phyloP scores from a whole-genome alignment of 2,888 invertebrate genomes.

The Zygothrica quintamaculata region DNA sequence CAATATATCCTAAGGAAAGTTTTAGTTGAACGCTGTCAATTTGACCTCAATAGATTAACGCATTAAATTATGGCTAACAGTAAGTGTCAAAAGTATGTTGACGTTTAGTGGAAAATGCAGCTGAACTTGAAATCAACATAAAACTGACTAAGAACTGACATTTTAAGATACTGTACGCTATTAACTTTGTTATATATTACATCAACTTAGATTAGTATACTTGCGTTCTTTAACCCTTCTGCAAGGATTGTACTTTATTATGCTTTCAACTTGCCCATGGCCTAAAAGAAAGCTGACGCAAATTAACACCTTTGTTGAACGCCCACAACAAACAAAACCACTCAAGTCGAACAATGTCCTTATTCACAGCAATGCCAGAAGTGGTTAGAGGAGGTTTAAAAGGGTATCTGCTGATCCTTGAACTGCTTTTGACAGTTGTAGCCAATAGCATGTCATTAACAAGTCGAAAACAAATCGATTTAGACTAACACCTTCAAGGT shows the following conservation, averaged over 20 bases:
- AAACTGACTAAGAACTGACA: too few relatives aligned
- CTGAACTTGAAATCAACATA: background rate
- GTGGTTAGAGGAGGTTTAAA: slow-evolving; percentile 5
- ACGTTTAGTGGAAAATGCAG: background rate
- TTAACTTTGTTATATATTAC: too few relatives aligned
- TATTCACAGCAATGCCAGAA: slow-evolving; percentile 2
- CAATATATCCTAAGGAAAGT: slow-evolving; percentile 15
- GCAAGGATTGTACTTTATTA: too few relatives aligned
- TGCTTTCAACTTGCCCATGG: too few relatives aligned
- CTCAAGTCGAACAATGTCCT: slow-evolving; percentile 4
- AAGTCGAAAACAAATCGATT: slow-evolving; percentile 8
- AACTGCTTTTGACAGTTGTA: slow-evolving; percentile 10
- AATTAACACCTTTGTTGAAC: slow-evolving; percentile 7
- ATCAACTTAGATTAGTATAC: too few relatives aligned
- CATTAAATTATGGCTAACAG: slow-evolving; percentile 47
- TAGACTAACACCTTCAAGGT: background rate
- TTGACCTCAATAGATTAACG: slow-evolving; percentile 61
- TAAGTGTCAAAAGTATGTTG: slow-evolving; percentile 25
- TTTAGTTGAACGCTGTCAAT: slow-evolving; percentile 28
- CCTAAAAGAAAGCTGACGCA: background rate
- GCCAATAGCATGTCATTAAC: slow-evolving; percentile 1
- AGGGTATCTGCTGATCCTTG: slow-evolving; percentile 7
- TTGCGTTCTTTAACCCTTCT: too few relatives aligned
- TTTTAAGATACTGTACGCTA: too few relatives aligned
- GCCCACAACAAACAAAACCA: slow-evolving; percentile 32